These are phyloP conservation scores for Lasioglossum vierecki DNA, from an alignment of 2,888 invertebrate genomes.

Conservation along the genomic window DNA sequence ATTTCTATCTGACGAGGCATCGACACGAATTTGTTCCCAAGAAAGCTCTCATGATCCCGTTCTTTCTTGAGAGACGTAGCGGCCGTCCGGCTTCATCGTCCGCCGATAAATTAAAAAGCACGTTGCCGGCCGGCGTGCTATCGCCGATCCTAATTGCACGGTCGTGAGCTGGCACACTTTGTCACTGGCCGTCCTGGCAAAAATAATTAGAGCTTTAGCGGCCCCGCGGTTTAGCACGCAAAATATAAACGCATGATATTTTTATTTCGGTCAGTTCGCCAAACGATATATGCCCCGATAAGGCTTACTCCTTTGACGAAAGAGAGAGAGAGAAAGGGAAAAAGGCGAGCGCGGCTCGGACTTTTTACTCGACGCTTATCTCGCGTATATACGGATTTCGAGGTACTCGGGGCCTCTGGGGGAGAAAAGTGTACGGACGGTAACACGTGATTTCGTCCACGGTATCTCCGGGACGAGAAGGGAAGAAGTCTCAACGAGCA, in stretches of 20 bases:
- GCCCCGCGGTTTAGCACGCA: conserved; percentile 61
- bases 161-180: conserved; percentile 65
- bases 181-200: conserved; percentile 60
- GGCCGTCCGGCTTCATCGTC: conserved; percentile 45
- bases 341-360: background rate
- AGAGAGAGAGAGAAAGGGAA: background rate
- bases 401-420: background rate
- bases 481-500: conserved; percentile 7
- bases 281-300: conserved; percentile 23
- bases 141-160: conserved; percentile 67
- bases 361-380: background rate
- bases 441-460: conserved; percentile 27
- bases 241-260: conserved; percentile 61
- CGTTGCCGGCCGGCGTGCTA: conserved; percentile 45
- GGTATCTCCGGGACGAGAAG: conserved; percentile 3
- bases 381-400: background rate
- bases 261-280: conserved; percentile 37
- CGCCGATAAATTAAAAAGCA: conserved; percentile 65
- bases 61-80: conserved; percentile 16
- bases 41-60: conserved; percentile 3
- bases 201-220: conserved; percentile 67
- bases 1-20: conserved; percentile 30
- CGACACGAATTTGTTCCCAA: conserved; percentile 38
- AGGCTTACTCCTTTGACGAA: background rate
- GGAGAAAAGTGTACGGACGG: conserved; percentile 8